phyloP scores from a whole-genome alignment of 2,113 vertebrate species.

The Engraulis encrasicolus region DNA sequence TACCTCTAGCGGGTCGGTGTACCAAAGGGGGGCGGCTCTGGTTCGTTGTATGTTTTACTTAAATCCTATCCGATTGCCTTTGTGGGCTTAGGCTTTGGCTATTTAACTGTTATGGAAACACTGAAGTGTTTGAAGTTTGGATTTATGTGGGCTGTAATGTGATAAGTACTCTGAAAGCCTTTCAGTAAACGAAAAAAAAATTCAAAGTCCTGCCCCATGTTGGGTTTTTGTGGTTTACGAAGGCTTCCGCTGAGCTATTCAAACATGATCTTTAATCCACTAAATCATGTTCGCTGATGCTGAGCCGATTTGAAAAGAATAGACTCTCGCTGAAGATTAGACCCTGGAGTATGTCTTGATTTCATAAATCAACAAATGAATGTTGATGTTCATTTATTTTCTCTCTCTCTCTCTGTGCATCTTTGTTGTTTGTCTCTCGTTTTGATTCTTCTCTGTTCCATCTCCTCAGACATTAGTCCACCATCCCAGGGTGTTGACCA shows the following conservation, averaged over 20 bases:
- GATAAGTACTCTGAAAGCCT: background rate
- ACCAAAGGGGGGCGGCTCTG: background rate
- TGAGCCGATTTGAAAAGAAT: background rate
- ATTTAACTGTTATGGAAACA: background rate
- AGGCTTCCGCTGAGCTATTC: background rate
- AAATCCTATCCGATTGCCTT: constrained; percentile 9
- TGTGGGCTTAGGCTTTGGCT: background rate
- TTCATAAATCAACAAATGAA: too few species aligned
- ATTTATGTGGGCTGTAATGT: background rate
- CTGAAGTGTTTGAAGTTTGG: background rate
- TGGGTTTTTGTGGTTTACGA: background rate
- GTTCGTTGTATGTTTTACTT: background rate
- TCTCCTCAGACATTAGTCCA: constrained; percentile 90
- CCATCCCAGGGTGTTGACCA: constrained; percentile 97
- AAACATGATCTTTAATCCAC: background rate
- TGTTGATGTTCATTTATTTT: background rate
- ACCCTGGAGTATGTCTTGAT: background rate
- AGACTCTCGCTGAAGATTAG: background rate
- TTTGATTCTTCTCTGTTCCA: background rate
- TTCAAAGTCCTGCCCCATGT: background rate
- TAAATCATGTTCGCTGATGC: background rate
- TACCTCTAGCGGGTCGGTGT: background rate
- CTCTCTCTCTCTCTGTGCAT: background rate
- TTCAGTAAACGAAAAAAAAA: background rate
- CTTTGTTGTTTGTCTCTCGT: constrained; percentile 4